Evolutionary conservation across 1,140 invertebrate genomes (phyloP), one percentile per base, ranked within the genome.

Genomic region (Teleogryllus occipitalis): DNA sequence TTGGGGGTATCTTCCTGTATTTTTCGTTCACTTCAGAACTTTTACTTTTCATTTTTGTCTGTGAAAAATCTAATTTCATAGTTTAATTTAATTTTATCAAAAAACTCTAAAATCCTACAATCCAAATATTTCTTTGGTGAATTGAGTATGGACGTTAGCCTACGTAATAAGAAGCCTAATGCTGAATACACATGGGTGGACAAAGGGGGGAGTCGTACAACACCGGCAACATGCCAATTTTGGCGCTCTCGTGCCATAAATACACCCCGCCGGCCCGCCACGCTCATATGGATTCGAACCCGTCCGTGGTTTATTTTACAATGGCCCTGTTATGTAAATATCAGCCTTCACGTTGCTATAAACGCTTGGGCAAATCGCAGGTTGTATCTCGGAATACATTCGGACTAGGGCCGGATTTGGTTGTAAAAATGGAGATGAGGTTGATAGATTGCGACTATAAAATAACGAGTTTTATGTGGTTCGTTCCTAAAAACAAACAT

Each of bases 401-500:
- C 18, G 54, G 54, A 14, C 54, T 1, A 14, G 54, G 54, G 54
- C 54, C 10, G 54, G 54, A 65, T 65, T 65, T 65, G 54, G 54
- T 65, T 65, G 54, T 65, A 65, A 65, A 65, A 65, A 65, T 65
- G 54, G 54, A 65, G 54, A 65, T 65, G 54, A 14, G 54, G 18
- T 65, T 65, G 54, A 65, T 65, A 18, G 54, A 65, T 65, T 14
- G 54, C 54, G 10, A 18, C 54, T 18, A 65, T 65, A 65, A 65
- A 65, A 65, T 65, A 65, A 65, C 54, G 54, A 65, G 54, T 65
- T 65, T 10, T 39, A 39, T 39, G 27, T 39, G 54, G 18, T 65
- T 65, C 54, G 54, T 65, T 65, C 54, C 54, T 65, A 65, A 65
- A 65, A 65, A 65, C 54, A 65, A 65, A 65, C 54, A 65, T 65